A percentile compares a stretch with the other conserved stretches of the same genome.
Conservation (phyloP, 1,140 invertebrate genomes). For the Cylas formicarius region DNA sequence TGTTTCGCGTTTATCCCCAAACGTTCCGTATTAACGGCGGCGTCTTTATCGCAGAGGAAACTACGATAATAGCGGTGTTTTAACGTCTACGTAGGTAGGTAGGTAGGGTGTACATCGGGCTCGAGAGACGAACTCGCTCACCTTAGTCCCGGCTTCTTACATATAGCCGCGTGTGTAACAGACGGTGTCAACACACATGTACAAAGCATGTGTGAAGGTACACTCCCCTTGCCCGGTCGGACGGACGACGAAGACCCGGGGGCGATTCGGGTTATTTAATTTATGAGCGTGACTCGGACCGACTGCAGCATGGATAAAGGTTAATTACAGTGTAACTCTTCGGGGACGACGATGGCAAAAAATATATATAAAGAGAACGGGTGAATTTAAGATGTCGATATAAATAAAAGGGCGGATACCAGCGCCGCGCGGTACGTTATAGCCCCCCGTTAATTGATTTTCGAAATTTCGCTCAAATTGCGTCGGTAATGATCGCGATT, state of each 20-base stretch:
- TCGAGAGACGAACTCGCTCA: constrained; percentile 32
- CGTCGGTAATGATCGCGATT: too few relatives aligned
- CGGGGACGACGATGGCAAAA: too few relatives aligned
- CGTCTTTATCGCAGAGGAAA: constrained; percentile 32
- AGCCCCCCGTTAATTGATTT: too few relatives aligned
- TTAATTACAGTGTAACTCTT: constrained; percentile 27
- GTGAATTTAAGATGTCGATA: constrained; percentile 22
- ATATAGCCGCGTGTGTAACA: constrained; percentile 37
- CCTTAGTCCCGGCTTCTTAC: constrained; percentile 34
- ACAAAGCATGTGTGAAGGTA: constrained; percentile 39
- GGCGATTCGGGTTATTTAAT: constrained; percentile 22
- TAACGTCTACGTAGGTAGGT: constrained; percentile 34
- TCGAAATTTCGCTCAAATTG: too few relatives aligned
- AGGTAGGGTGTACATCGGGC: constrained; percentile 10
- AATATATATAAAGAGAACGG: constrained; percentile 23
- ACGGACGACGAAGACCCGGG: constrained; percentile 3
- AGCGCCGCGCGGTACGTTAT: too few relatives aligned
- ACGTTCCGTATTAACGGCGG: constrained; percentile 13
- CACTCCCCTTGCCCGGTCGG: constrained; percentile 23
- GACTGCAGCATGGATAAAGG: constrained; percentile 24
- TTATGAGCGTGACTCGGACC: constrained; percentile 20
- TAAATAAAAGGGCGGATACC: constrained; percentile 11
- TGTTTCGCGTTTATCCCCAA: too few relatives aligned
- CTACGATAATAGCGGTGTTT: constrained; percentile 38
- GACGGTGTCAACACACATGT: constrained; percentile 41